Evolutionary conservation across 2,113 vertebrate genomes (phyloP), one percentile per base, ranked within the genome.

Genomic region (Toxotes jaculatrix): DNA sequence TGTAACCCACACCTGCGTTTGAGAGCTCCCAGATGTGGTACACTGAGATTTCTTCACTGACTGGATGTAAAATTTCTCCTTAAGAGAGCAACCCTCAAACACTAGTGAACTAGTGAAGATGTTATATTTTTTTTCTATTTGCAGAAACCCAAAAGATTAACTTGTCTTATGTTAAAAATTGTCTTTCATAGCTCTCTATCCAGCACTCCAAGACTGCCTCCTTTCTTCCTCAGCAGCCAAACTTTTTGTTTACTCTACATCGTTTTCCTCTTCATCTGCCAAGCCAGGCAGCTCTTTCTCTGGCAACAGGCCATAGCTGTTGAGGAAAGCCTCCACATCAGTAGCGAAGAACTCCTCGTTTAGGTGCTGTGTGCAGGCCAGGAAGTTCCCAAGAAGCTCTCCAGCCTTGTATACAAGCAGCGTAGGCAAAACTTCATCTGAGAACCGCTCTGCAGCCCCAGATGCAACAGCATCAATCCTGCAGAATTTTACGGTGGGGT

Each of bases 361-460:
- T 63, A 99, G 95, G 69, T 98, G 96, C 91, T 98, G 95, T 0
- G 95, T 95, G 82, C 98, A 85, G 34, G 95, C 96, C 61, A 99
- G 94, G 92, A 99, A 99, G 89, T 98, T 99, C 80, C 97, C 97
- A 1, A 99, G 93, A 4, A 99, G 96, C 89, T 99, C 97, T 36
- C 98, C 98, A 0, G 96, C 97, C 91, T 97, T 99, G 89, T 99
- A 99, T 66, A 99, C 96, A 1, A 99, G 94, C 45, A 99, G 75
- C 0, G 97, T 96, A 1, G 98, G 98, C 51, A 99, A 96, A 14
- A 99, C 96, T 1, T 96, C 94, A 0, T 93, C 93, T 0, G 97
- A 96, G 92, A 99, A 99, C 74, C 96, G 96, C 34, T 99, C 97
- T 0, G 95, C 92, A 0, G 98, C 97, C 0, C 98, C 98, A 0